Base-by-base conservation (phyloP, 2,888 invertebrate species). In the Drosophila acutilabella region DNA sequence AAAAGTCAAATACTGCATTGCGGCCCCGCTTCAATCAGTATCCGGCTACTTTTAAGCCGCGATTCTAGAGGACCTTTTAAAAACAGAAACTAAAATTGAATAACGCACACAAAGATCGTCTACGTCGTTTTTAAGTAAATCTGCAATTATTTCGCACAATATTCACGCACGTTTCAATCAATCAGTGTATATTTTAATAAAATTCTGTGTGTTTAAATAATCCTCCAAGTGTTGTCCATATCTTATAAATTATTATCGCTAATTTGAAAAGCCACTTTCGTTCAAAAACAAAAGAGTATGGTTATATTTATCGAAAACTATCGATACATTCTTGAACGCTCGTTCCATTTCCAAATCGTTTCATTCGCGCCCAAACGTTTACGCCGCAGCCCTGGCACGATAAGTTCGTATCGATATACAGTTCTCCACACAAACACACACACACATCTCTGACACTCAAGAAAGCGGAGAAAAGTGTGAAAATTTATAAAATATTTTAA, bases 1-100 rank as follows among this genome's bases (percentile, higher is more conserved):
- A 90, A 44, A 92, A 91, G 48, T 88, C 84, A 1, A 91, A 91
- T 78, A 89, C 80, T n/a, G 90, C 90, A 30, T 59, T 92, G 48
- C 89, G 92, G 38, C 91, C 92, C 16, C 88, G 92, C 16, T 91
- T 92, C 41, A 90, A 89, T 64, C 92, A 92, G 71, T 91, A 91
- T 79, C 92, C 91, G 57, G 82, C 88, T 4, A 87, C 82, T 7
- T 91, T 91, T 23, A 92, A 92, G 69, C 90, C 91, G 16, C 88
- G 91, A 48, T 92, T 92, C 71, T 92, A 89, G 74, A 65, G 47
- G 36, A 54, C 48, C 30, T 57, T 11, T 14, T 58, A 48, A 1
- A 47, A 48, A 59, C 53, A 53, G 11, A 16, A n/a, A 47, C 20
- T 41, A 23, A 48, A 8, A 30, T 51, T 54, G 23, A 45, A 45